A percentile compares a stretch with the other conserved stretches of the same genome.
phyloP scores from a whole-genome alignment of 2,888 invertebrate genomes.

The Eucera pruinosa region DNA sequence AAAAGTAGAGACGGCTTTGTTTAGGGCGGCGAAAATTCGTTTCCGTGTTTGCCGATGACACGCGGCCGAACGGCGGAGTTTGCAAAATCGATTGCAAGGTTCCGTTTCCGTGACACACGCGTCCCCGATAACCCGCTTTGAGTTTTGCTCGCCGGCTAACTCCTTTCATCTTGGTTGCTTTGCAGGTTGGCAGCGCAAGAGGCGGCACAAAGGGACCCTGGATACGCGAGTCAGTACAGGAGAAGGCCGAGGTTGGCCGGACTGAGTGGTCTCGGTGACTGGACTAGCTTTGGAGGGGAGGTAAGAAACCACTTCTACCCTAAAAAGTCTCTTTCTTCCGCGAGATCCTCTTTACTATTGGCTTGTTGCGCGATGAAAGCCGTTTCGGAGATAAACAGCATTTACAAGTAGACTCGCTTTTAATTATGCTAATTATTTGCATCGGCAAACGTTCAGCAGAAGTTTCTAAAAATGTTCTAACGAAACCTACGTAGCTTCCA shows the following conservation, averaged over 20 bases:
- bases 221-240: slow-evolving; percentile 84
- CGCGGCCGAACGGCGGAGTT: slow-evolving; percentile 7
- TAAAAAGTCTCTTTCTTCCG: slow-evolving; percentile 22
- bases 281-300: slow-evolving; percentile 84
- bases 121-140: slow-evolving; percentile 35
- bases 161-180: slow-evolving; percentile 61
- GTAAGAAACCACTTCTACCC: slow-evolving; percentile 68
- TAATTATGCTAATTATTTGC: no score
- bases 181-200: slow-evolving; percentile 97
- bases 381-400: no score
- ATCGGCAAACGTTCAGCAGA: no score
- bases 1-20: not conserved
- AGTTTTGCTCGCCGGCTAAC: slow-evolving; percentile 26
- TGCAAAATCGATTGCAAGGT: slow-evolving; percentile 33
- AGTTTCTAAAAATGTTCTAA: no score
- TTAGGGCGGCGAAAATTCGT: not conserved
- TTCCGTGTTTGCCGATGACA: slow-evolving; percentile 7
- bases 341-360: slow-evolving; percentile 49
- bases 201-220: slow-evolving; percentile 88
- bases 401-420: no score
- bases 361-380: slow-evolving; percentile 15
- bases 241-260: slow-evolving; percentile 84
- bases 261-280: slow-evolving; percentile 84
- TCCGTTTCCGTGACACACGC: not conserved
- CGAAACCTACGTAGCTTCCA: no score